These are phyloP conservation scores for Galagoides demidoff DNA, from an alignment of 2,797 vertebrate genomes.

Conservation along the genomic window DNA sequence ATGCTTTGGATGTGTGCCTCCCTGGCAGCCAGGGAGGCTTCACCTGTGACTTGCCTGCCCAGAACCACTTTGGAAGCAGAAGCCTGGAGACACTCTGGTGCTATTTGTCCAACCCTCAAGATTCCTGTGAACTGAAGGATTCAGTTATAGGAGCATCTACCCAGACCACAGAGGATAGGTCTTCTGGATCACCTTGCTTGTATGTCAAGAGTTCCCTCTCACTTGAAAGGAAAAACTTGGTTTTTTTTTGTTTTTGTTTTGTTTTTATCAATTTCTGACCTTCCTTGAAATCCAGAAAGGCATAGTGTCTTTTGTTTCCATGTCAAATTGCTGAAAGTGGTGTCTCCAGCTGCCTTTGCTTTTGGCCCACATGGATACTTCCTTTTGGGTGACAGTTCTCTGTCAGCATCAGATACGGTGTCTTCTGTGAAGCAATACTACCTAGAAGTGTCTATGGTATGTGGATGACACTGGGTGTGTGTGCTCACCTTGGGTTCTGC, in stretches of 20 bases:
- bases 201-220: background rate
- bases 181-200: background rate
- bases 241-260: too few species aligned
- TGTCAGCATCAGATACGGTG: background rate
- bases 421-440: background rate
- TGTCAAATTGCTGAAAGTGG: background rate
- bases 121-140: accelerated
- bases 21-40: background rate
- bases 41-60: background rate
- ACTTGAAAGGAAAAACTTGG: background rate
- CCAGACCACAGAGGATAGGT: accelerated
- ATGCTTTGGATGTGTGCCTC: background rate
- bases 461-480: background rate
- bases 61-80: too few species aligned
- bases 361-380: background rate
- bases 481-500: background rate
- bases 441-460: background rate
- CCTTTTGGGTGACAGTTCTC: background rate
- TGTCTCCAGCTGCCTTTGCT: background rate
- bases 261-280: background rate
- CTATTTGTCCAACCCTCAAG: accelerated
- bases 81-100: background rate
- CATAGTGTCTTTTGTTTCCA: background rate
- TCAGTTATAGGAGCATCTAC: background rate
- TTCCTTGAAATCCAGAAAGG: background rate